These are phyloP conservation scores for Periplaneta americana DNA, from an alignment of 1,140 invertebrate genomes.

Conservation along the genomic window DNA sequence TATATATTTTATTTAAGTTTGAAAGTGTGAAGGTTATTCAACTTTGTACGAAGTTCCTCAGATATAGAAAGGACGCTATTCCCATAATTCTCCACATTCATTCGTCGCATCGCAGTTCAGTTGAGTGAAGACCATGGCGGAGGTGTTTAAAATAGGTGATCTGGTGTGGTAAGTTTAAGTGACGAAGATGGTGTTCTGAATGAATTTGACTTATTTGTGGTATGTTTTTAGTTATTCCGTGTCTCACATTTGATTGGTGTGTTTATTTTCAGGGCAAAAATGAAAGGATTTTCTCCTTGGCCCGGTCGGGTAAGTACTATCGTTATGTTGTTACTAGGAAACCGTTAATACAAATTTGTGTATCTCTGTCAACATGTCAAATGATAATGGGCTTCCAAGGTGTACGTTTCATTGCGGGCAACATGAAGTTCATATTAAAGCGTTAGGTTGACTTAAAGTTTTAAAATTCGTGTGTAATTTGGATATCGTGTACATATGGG, in stretches of 20 bases:
- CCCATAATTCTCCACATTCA: constrained; percentile 9
- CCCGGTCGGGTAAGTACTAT: constrained; percentile 79
- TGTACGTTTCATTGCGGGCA: not conserved
- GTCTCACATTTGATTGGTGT: not conserved
- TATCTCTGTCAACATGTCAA: not conserved
- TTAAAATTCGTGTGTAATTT: not conserved
- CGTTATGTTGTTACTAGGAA: not conserved
- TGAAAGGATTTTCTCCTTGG: constrained; percentile 93
- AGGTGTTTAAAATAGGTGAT: constrained; percentile 63
- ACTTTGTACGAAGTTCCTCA: not conserved
- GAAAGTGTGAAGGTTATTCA: not conserved
- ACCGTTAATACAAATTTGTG: not conserved
- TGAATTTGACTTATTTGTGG: constrained; percentile 22
- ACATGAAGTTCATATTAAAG: not conserved
- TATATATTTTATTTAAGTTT: no score
- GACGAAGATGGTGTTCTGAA: constrained; percentile 10
- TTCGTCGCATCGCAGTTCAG: constrained; percentile 12
- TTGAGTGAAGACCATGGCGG: constrained; percentile 41
- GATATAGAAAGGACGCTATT: constrained; percentile 20
- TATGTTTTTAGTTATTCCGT: constrained; percentile 26
- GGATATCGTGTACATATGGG: not conserved
- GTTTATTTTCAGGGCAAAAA: constrained; percentile 83
- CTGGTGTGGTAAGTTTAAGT: constrained; percentile 62
- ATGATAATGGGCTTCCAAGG: not conserved
- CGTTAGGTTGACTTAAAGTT: not conserved